A percentile compares a stretch with the other conserved stretches of the same genome.
These are phyloP conservation scores for Drosophila pandora DNA, from an alignment of 1,140 invertebrate species.

Conservation along the genomic window DNA sequence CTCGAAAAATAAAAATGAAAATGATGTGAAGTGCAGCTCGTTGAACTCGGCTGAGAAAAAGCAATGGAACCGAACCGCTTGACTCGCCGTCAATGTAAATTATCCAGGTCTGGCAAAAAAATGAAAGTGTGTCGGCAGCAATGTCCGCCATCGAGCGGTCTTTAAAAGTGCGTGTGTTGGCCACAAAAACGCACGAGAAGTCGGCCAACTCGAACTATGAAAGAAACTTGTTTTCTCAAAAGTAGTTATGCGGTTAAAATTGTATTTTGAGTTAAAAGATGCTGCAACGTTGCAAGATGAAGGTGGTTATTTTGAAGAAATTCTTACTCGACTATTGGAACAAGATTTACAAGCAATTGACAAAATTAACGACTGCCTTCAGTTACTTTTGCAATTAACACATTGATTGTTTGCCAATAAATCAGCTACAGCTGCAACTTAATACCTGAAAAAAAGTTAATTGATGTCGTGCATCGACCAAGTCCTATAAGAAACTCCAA, in stretches of 20 bases:
- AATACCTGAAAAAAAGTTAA: neutral
- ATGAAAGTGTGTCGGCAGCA: conserved; percentile 41
- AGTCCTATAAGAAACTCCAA: neutral
- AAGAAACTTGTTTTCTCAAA: neutral
- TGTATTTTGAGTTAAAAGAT: neutral
- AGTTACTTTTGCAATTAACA: neutral
- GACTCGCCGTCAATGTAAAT: conserved; percentile 42
- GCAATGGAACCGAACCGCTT: conserved; percentile 36
- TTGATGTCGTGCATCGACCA: neutral
- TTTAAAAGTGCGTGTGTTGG: conserved; percentile 30
- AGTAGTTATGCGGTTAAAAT: neutral
- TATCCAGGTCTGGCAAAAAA: conserved; percentile 31
- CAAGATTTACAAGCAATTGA: too few species aligned
- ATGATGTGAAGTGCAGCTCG: conserved; percentile 36
- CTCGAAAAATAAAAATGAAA: conserved; percentile 17
- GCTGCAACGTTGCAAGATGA: neutral
- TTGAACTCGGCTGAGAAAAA: conserved; percentile 28
- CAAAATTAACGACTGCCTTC: too few species aligned
- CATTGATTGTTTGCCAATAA: neutral
- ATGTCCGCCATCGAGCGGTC: conserved; percentile 17
- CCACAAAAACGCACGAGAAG: neutral
- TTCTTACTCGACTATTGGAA: too few species aligned
- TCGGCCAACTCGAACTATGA: neutral
- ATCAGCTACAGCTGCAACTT: neutral
- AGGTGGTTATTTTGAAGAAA: too few species aligned